phyloP scores from a whole-genome alignment of 2,797 vertebrate species.

The Macroramphosus scolopax region DNA sequence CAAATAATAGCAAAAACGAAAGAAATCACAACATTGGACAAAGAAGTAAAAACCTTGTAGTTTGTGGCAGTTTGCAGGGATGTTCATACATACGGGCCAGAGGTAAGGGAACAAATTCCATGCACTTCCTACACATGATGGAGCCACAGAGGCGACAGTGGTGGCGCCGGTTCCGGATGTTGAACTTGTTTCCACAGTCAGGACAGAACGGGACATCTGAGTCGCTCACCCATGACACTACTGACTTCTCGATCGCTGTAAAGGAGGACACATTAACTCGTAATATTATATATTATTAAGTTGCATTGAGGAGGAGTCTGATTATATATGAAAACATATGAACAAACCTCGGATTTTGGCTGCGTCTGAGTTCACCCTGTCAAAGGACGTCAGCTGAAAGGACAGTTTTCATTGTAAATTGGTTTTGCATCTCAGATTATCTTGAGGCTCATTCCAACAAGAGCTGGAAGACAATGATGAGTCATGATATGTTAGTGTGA shows the following conservation, averaged over 20 bases:
- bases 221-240: constrained; percentile 96
- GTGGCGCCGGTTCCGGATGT: constrained; percentile 91
- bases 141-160: constrained; percentile 98
- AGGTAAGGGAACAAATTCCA: constrained; percentile 87
- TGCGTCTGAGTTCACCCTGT: constrained; percentile 87
- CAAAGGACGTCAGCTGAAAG: constrained; percentile 92
- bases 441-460: constrained; percentile 1
- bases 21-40: not conserved
- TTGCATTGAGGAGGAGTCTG: no score
- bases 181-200: constrained; percentile 95
- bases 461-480: not conserved
- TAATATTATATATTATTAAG: no score
- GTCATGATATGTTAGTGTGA: not conserved
- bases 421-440: not conserved
- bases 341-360: constrained; percentile 92
- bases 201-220: constrained; percentile 97
- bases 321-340: not conserved
- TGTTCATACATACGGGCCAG: constrained; percentile 84
- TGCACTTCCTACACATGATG: constrained; percentile 96
- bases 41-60: no score
- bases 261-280: constrained; percentile 4
- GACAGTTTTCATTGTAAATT: constrained; percentile 40
- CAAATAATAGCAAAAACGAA: no score
- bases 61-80: not conserved
- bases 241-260: constrained; percentile 91